Conservation (phyloP, 2,113 vertebrate genomes). For the Leptodactylus fuscus region DNA sequence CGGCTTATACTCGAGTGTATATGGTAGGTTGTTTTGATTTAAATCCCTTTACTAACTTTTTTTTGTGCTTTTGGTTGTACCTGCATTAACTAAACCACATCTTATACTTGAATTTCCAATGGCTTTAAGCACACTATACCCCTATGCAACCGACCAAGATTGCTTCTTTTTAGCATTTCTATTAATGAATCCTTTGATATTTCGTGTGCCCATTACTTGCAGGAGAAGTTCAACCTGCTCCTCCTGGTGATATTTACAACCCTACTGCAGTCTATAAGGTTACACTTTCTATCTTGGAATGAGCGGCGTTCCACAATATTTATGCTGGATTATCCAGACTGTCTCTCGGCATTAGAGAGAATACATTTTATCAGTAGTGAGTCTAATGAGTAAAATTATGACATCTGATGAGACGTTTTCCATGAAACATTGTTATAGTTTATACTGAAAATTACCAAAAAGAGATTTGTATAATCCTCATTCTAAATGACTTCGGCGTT, state of each 20-base stretch:
- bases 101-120: not conserved
- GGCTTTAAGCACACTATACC: not conserved
- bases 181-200: slow-evolving; percentile 42
- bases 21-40: no score
- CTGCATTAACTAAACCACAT: not conserved
- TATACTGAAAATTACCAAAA: slow-evolving; percentile 5
- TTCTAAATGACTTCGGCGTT: slow-evolving; percentile 40
- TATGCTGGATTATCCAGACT: slow-evolving; percentile 6
- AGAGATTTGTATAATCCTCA: slow-evolving; percentile 39
- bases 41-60: no score
- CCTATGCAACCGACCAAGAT: not conserved
- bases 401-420: slow-evolving; percentile 8
- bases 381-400: slow-evolving; percentile 23
- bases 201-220: slow-evolving; percentile 32
- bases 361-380: slow-evolving; percentile 21
- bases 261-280: slow-evolving; percentile 3
- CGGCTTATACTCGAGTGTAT: no score
- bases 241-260: slow-evolving; percentile 33
- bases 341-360: not conserved
- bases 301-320: slow-evolving; percentile 13
- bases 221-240: slow-evolving; percentile 30
- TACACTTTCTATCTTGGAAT: not conserved
- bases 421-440: slow-evolving; percentile 42
- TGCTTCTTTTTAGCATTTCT: not conserved
- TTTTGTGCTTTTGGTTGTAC: not conserved